Conservation (phyloP, 2,113 vertebrate species). For the Calyptommatus sinebrachiatus region DNA sequence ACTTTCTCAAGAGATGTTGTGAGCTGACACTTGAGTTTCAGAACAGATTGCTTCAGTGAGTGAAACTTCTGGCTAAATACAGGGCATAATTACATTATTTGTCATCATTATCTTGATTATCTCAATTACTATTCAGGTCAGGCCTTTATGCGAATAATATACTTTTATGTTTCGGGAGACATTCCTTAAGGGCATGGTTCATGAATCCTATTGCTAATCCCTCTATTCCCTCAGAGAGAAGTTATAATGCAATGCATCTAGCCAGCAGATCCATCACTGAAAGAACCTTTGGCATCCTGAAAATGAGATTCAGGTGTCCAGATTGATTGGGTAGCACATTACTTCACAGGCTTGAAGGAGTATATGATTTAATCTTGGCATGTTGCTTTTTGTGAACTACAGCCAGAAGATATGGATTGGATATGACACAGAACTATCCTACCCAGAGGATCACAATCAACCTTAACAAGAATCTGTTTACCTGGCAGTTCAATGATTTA, state of each 20-base stretch:
- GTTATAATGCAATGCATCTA: slow-evolving; percentile 14
- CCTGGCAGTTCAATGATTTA: slow-evolving; percentile 2
- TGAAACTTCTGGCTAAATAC: background rate
- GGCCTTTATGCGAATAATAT: background rate
- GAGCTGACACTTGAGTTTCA: background rate
- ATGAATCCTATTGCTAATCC: slow-evolving; percentile 21
- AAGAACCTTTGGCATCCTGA: slow-evolving; percentile 23
- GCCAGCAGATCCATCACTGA: slow-evolving; percentile 19
- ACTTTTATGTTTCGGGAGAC: background rate
- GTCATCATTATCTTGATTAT: slow-evolving; percentile 6
- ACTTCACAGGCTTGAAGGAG: slow-evolving; percentile 14
- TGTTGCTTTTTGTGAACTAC: slow-evolving; percentile 9
- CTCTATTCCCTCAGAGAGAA: slow-evolving; percentile 7
- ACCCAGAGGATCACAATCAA: background rate
- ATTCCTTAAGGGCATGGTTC: slow-evolving; percentile 13
- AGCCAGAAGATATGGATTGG: background rate
- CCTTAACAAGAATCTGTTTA: background rate
- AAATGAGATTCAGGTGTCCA: slow-evolving; percentile 22
- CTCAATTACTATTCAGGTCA: slow-evolving; percentile 2
- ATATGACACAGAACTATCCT: background rate
- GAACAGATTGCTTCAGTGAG: background rate
- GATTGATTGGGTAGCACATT: background rate
- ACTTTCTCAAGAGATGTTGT: background rate
- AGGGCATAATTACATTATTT: slow-evolving; percentile 27
- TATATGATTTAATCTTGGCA: slow-evolving; percentile 21